phyloP scores from a whole-genome alignment of 2,113 vertebrate genomes.

The Semnornis frantzii region DNA sequence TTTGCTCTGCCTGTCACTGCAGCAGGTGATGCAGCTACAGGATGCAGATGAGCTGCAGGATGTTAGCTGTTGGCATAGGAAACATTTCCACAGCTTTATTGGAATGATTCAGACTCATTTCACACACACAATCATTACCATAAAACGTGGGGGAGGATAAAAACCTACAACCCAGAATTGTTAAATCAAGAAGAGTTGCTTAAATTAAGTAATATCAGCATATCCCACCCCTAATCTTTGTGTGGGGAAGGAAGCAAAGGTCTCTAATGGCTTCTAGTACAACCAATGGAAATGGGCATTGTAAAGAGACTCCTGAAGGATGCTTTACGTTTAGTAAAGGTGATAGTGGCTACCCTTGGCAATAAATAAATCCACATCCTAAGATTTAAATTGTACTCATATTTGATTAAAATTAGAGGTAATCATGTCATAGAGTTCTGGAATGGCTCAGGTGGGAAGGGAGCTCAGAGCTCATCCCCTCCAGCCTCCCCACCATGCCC shows the following conservation, averaged over 20 bases:
- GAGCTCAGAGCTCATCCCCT: too few relatives aligned
- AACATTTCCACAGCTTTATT: not conserved
- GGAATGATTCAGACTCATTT: not conserved
- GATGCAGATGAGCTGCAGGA: not conserved
- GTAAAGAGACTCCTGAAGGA: not conserved
- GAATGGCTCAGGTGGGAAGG: not conserved
- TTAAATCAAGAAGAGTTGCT: not conserved
- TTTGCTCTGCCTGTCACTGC: not conserved
- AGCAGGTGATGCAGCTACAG: not conserved
- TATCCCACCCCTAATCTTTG: not conserved
- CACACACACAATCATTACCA: rapidly evolving
- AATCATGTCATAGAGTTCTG: not conserved
- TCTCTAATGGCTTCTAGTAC: not conserved
- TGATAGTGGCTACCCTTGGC: not conserved
- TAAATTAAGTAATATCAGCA: not conserved
- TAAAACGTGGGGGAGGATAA: not conserved
- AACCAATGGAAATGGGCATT: not conserved
- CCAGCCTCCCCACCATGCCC: too few relatives aligned
- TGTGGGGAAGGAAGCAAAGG: not conserved
- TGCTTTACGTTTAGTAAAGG: not conserved
- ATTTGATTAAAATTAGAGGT: not conserved
- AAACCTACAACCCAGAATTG: not conserved
- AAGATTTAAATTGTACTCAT: not conserved
- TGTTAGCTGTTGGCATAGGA: not conserved
- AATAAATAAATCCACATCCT: not conserved